phyloP scores from a whole-genome alignment of 2,797 vertebrate genomes.

The Enteromius afrohamiltoni region DNA sequence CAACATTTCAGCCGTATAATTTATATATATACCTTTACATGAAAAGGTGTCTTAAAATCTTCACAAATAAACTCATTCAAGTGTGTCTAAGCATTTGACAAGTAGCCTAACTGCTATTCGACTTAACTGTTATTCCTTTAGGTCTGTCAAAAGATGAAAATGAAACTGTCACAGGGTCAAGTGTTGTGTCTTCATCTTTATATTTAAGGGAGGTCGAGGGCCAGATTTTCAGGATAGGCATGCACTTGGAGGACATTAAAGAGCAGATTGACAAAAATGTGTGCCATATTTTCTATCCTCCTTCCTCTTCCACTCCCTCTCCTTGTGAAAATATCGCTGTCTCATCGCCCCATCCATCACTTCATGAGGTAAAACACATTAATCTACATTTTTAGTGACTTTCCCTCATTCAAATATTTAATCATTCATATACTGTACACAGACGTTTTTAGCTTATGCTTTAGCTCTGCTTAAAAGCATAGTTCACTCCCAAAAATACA shows the following conservation, averaged over 20 bases:
- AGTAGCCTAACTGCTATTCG: neutral
- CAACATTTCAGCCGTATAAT: neutral
- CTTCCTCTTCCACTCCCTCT: conserved; percentile 63
- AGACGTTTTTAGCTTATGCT: neutral
- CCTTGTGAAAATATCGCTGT: conserved; percentile 48
- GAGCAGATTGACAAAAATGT: conserved; percentile 81
- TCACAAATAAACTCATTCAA: neutral
- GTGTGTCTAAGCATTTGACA: neutral
- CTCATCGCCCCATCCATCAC: conserved; percentile 62
- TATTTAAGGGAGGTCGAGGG: conserved; percentile 84
- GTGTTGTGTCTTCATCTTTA: conserved; percentile 19
- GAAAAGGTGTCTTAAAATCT: neutral
- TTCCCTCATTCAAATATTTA: neutral
- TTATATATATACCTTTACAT: neutral
- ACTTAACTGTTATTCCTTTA: neutral
- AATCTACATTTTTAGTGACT: conserved; percentile 18
- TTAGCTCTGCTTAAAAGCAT: neutral
- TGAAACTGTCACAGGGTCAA: neutral
- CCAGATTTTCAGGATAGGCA: conserved; percentile 87
- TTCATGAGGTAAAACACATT: conserved; percentile 75
- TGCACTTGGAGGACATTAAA: conserved; percentile 84
- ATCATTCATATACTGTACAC: neutral
- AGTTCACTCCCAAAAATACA: neutral
- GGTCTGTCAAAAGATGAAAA: neutral
- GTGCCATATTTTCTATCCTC: conserved; percentile 65